These are phyloP conservation scores for Amphiprion ocellaris DNA, from an alignment of 2,113 vertebrate species.

Conservation along the genomic window DNA sequence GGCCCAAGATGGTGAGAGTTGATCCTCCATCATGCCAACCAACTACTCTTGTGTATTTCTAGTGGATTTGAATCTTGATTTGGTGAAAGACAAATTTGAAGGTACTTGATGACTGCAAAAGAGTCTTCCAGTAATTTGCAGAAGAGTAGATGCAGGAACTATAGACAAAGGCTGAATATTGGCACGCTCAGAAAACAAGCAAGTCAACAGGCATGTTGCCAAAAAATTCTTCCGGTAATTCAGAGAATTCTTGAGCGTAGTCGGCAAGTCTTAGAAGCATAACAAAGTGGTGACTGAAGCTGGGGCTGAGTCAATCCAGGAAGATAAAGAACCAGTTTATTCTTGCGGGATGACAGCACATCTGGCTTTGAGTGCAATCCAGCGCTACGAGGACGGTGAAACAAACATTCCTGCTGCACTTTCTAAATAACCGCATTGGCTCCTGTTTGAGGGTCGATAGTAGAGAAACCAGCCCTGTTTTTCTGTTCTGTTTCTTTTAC, in stretches of 20 bases:
- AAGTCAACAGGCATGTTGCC: background rate
- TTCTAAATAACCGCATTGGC: background rate
- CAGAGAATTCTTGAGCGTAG: background rate
- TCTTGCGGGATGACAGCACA: background rate
- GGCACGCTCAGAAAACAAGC: background rate
- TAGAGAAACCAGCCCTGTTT: background rate
- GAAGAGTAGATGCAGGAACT: background rate
- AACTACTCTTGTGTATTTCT: background rate
- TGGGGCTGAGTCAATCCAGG: background rate
- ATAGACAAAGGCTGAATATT: background rate
- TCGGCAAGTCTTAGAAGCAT: background rate
- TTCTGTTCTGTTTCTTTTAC: too few species aligned
- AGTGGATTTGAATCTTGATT: background rate
- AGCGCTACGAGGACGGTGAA: background rate
- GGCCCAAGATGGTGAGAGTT: conserved; percentile 56
- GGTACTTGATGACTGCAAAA: too few species aligned
- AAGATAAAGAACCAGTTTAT: background rate
- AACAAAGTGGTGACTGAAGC: background rate
- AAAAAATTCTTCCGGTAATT: conserved; percentile 10
- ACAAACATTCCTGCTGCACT: background rate
- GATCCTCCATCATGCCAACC: background rate
- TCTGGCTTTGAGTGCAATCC: background rate
- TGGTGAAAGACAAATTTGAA: background rate
- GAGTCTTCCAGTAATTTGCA: background rate
- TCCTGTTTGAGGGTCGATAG: background rate